Evolutionary conservation across 2,888 invertebrate species (phyloP).

Genomic region (Dorcus hopei): DNA sequence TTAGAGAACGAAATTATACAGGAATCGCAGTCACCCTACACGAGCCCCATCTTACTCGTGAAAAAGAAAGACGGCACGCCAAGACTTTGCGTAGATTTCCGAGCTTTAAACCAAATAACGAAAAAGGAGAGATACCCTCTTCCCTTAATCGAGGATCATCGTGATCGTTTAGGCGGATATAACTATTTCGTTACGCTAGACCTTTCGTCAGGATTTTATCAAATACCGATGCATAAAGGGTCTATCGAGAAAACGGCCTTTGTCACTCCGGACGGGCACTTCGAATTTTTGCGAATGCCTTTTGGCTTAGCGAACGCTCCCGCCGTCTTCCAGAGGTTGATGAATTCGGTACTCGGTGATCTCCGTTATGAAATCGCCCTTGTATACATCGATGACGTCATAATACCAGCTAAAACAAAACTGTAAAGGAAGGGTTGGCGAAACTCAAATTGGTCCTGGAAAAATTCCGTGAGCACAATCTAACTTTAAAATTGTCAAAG

Average conservation of each 20-base stretch:
- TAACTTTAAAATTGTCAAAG: too few species aligned
- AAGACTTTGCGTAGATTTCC: constrained; percentile 3
- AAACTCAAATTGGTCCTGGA: too few species aligned
- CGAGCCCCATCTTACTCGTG: constrained; percentile 7
- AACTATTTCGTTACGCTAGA: constrained; percentile 3
- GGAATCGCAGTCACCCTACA: neutral
- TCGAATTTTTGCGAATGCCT: too few species aligned
- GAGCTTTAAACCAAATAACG: constrained; percentile 5
- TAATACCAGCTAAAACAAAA: constrained; percentile 24
- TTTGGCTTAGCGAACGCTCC: too few species aligned
- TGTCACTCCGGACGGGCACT: too few species aligned
- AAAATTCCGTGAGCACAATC: too few species aligned
- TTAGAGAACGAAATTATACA: too few species aligned
- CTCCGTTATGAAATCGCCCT: too few species aligned
- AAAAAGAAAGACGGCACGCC: neutral
- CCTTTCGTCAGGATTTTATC: constrained; percentile 4
- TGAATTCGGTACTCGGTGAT: too few species aligned
- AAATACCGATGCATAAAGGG: constrained; percentile 8
- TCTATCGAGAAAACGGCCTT: too few species aligned
- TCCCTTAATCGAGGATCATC: constrained; percentile 5
- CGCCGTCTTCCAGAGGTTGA: too few species aligned
- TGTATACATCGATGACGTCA: constrained; percentile 17
- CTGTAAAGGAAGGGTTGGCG: too few species aligned
- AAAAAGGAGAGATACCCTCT: constrained; percentile 7
- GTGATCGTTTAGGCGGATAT: neutral